These are phyloP conservation scores for Lucilia cuprina DNA, from an alignment of 1,140 invertebrate genomes.

Conservation along the genomic window DNA sequence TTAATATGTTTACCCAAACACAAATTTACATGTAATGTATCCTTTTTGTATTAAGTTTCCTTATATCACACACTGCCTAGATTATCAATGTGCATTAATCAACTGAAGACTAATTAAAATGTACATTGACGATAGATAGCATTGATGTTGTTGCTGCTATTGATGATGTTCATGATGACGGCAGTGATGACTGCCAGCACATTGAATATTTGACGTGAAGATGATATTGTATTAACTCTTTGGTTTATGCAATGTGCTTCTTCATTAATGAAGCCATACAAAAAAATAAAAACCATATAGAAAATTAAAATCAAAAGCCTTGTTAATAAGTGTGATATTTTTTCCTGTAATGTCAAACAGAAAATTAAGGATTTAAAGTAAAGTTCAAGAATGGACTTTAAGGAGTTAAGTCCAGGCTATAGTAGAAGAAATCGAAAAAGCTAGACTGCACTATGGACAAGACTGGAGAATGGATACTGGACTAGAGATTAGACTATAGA, in stretches of 20 bases:
- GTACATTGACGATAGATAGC: neutral
- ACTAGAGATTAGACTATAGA: too few relatives aligned
- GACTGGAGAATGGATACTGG: too few relatives aligned
- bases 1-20: neutral
- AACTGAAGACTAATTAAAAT: slow-evolving; percentile 15
- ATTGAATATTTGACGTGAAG: too few relatives aligned
- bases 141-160: neutral
- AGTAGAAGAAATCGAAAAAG: too few relatives aligned
- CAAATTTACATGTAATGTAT: neutral
- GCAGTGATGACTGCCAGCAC: too few relatives aligned
- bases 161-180: neutral
- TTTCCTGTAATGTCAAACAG: too few relatives aligned
- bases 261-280: neutral
- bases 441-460: too few relatives aligned
- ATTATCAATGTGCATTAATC: slow-evolving; percentile 12
- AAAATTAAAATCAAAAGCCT: too few relatives aligned
- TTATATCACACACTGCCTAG: neutral
- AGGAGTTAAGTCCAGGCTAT: too few relatives aligned
- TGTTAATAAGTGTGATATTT: too few relatives aligned
- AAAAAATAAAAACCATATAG: neutral
- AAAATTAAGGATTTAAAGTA: too few relatives aligned
- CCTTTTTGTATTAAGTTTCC: neutral
- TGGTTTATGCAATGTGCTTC: neutral
- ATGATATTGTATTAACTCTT: neutral
- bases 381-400: too few relatives aligned